Conservation (phyloP, 1,140 invertebrate genomes). For the Achatina immaculata region DNA sequence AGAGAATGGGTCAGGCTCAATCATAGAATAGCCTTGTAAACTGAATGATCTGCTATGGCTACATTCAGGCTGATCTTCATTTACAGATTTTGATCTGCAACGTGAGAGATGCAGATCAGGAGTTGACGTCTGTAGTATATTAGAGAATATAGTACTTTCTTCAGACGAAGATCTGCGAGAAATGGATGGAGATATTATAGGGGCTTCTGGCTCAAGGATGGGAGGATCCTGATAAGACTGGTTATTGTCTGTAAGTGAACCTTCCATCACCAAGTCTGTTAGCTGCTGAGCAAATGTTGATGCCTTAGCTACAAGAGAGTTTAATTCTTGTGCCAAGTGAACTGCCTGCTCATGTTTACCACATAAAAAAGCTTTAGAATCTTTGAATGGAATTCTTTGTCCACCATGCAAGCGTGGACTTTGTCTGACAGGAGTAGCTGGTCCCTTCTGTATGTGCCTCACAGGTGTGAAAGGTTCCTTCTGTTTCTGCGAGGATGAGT, state of each 20-base stretch:
- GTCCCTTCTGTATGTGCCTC: background rate
- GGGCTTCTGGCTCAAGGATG: constrained; percentile 40
- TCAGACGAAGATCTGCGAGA: constrained; percentile 30
- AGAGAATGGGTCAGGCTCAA: background rate
- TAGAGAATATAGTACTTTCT: constrained; percentile 18
- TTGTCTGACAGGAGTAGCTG: constrained; percentile 28
- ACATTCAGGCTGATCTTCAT: constrained; percentile 10
- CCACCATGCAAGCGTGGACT: constrained; percentile 31
- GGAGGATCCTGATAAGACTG: constrained; percentile 42
- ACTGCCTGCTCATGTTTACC: constrained; percentile 24
- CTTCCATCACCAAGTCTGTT: constrained; percentile 34
- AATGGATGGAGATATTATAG: constrained; percentile 37
- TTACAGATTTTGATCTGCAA: constrained; percentile 24
- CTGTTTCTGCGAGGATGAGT: background rate
- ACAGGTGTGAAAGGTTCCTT: background rate
- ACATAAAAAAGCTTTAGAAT: constrained; percentile 13
- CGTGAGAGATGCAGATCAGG: constrained; percentile 3
- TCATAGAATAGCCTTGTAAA: background rate
- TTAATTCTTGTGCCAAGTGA: constrained; percentile 28
- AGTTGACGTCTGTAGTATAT: background rate
- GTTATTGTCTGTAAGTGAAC: constrained; percentile 9
- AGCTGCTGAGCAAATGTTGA: constrained; percentile 34
- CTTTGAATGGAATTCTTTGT: background rate
- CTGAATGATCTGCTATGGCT: constrained; percentile 1
- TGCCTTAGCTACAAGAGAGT: constrained; percentile 37